These are phyloP conservation scores for Mamestra configurata DNA, from an alignment of 1,140 invertebrate genomes.

Conservation along the genomic window DNA sequence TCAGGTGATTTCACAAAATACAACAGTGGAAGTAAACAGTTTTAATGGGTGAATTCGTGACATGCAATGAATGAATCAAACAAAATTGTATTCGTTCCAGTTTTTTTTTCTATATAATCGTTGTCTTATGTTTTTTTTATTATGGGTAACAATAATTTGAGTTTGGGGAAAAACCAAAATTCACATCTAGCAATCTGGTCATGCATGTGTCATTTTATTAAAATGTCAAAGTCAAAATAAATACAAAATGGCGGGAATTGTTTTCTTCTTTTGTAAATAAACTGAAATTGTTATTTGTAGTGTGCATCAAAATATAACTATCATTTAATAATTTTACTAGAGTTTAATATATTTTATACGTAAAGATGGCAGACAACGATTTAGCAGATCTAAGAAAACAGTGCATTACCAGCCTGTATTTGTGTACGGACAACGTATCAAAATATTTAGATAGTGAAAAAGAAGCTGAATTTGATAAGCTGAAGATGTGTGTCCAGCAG, in stretches of 20 bases:
- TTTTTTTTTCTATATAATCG: no score
- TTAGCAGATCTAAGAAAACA: conserved; percentile 72
- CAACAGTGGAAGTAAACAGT: no score
- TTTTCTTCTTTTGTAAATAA: conserved; percentile 22
- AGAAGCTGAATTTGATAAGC: conserved; percentile 67
- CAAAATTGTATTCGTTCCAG: no score
- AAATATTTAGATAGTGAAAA: conserved; percentile 75
- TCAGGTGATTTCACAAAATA: no score
- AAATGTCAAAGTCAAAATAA: background rate
- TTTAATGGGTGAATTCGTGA: no score
- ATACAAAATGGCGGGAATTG: conserved; percentile 40
- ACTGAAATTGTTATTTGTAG: background rate
- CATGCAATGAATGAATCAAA: no score
- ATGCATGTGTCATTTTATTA: background rate
- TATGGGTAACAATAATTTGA: no score
- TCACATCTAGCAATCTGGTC: no score
- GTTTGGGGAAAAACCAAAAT: no score
- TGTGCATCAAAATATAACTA: no score
- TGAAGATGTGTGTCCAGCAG: conserved; percentile 67
- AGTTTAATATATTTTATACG: background rate
- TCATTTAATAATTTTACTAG: background rate
- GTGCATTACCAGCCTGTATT: conserved; percentile 73
- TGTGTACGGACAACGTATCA: conserved; percentile 74
- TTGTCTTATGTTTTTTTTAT: no score
- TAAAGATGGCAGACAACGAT: conserved; percentile 69